These are phyloP conservation scores for Cecropterus lyciades DNA, from an alignment of 1,140 invertebrate species.

Conservation along the genomic window DNA sequence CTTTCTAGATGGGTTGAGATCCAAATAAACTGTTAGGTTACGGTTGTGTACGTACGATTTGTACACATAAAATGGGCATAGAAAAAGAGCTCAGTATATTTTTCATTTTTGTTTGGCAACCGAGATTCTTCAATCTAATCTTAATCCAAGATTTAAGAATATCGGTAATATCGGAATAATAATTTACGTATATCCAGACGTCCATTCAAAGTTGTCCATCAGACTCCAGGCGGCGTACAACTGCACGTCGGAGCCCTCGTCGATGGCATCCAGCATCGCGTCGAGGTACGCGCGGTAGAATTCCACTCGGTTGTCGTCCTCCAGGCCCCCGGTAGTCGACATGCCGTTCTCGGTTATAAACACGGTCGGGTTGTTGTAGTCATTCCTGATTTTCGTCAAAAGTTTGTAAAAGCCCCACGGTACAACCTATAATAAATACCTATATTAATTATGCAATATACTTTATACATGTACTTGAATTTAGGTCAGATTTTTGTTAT, in stretches of 20 bases:
- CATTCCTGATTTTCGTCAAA: constrained; percentile 15
- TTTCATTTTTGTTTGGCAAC: constrained; percentile 55
- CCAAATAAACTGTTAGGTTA: too few species aligned
- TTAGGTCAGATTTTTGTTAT: too few species aligned
- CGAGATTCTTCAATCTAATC: too few species aligned
- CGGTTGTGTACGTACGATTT: too few species aligned
- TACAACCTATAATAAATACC: constrained; percentile 46
- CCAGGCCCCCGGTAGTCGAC: constrained; percentile 49
- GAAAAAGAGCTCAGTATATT: too few species aligned
- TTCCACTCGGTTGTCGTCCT: constrained; percentile 61
- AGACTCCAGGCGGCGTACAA: constrained; percentile 60
- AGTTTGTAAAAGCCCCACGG: constrained; percentile 63
- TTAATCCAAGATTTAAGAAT: too few species aligned
- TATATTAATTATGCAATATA: too few species aligned
- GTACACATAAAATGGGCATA: too few species aligned
- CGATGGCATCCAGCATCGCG: constrained; percentile 65
- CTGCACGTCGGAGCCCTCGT: constrained; percentile 64
- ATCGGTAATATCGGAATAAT: constrained; percentile 20
- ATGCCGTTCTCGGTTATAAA: constrained; percentile 75
- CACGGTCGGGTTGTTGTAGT: constrained; percentile 63
- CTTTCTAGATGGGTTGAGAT: too few species aligned
- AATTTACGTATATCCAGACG: constrained; percentile 11
- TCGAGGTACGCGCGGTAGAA: constrained; percentile 79
- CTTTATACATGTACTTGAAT: too few species aligned
- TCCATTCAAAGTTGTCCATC: constrained; percentile 89